Percentiles rank a stretch among this genome's conserved stretches.
These are phyloP conservation scores for Leptatherina wallacei DNA, from an alignment of 2,797 vertebrate genomes.

Conservation along the genomic window DNA sequence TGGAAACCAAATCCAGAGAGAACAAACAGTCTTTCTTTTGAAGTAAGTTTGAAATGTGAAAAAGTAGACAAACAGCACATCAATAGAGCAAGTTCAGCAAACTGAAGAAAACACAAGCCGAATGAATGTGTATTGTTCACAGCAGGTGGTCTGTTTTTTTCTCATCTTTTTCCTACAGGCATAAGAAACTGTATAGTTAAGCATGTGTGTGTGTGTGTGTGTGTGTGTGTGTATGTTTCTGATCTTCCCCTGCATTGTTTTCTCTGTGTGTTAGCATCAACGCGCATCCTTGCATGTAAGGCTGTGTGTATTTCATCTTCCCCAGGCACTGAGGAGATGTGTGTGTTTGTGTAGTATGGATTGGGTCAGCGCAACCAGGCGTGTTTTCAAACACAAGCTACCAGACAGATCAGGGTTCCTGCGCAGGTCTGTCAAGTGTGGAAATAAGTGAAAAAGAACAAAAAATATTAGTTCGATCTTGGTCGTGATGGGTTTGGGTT, in stretches of 20 bases:
- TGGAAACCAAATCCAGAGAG: not conserved
- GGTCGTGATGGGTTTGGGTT: conserved; percentile 34
- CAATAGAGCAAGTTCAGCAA: conserved; percentile 67
- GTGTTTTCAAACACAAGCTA: conserved; percentile 65
- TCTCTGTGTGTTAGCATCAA: conserved; percentile 59
- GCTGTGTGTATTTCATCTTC: conserved; percentile 50
- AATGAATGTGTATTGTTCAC: conserved; percentile 70
- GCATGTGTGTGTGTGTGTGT: conserved; percentile 48
- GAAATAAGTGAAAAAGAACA: conserved; percentile 32
- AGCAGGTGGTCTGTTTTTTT: conserved; percentile 68
- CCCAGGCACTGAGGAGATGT: conserved; percentile 31
- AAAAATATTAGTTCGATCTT: conserved; percentile 11
- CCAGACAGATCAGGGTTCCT: conserved; percentile 63
- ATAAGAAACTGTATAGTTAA: conserved; percentile 68
- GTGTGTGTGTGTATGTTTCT: conserved; percentile 23
- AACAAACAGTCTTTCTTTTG: conserved; percentile 47
- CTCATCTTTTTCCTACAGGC: conserved; percentile 73
- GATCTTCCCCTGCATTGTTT: conserved; percentile 38
- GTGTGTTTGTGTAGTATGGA: conserved; percentile 60
- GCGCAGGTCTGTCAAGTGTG: conserved; percentile 63
- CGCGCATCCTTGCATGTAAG: conserved; percentile 58
- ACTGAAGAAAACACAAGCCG: conserved; percentile 68
- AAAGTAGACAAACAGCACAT: conserved; percentile 70
- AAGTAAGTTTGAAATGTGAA: conserved; percentile 69
- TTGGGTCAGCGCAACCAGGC: conserved; percentile 69